Conservation (phyloP, 2,113 vertebrate species). For the Antechinus flavipes region DNA sequence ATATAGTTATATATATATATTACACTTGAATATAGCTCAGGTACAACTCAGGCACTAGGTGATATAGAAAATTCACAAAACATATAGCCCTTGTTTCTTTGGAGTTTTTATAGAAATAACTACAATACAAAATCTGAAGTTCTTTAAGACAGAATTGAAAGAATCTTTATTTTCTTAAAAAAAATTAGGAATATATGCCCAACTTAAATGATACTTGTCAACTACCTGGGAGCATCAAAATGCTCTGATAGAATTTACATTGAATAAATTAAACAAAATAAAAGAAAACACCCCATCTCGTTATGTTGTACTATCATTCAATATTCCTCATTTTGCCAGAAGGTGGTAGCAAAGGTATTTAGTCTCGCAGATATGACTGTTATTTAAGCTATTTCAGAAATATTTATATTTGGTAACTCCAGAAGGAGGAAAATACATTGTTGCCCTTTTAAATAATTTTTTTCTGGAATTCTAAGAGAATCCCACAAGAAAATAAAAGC, state of each 20-base stretch:
- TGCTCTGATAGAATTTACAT: background rate
- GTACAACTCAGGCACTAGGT: background rate
- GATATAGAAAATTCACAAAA: background rate
- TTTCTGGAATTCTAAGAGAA: background rate
- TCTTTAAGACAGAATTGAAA: background rate
- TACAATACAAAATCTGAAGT: background rate
- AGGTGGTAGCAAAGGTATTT: conserved; percentile 81
- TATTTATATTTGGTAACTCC: background rate
- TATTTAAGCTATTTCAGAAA: conserved; percentile 10
- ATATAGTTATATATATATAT: too few species aligned
- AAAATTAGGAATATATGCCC: background rate
- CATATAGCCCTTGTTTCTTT: background rate
- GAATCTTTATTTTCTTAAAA: background rate
- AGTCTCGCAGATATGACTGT: conserved; percentile 22
- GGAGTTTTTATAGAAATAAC: background rate
- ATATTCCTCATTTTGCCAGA: conserved; percentile 68
- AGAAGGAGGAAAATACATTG: background rate
- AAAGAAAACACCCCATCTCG: background rate
- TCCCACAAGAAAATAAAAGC: background rate
- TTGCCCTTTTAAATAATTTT: background rate
- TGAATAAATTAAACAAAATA: background rate
- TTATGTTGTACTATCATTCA: background rate
- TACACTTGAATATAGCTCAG: background rate
- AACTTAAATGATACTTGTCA: background rate
- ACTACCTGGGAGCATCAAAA: too few species aligned